Base-by-base conservation (phyloP, 2,113 vertebrate species). In the Hyaena hyaena region DNA sequence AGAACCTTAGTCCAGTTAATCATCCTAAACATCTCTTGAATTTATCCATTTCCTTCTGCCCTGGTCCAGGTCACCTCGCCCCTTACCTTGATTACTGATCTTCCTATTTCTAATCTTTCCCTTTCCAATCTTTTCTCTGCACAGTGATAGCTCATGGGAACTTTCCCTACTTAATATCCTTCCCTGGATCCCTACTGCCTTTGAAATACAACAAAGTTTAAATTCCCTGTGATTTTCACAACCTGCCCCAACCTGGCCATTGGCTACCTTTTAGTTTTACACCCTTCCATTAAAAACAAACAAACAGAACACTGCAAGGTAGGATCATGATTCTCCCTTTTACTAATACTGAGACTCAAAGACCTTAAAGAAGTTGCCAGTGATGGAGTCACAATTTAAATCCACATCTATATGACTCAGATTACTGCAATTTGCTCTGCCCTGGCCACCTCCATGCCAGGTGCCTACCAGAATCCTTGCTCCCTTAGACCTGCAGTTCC, bases 121-220 rank as follows among this genome's bases (percentile, higher is more conserved):
- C 68, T 95, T 86, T 81, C 15, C 21, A 73, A 1, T 17, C 39
- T 43, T 84, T 80, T 88, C 71, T 97, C 80, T 65, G 23, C 23
- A n/a, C 26, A 39, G 53, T 88, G 71, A 88, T 68, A 85, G 43
- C 76, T 53, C 26, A 63, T 53, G 50, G 69, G 10, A 53, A 48
- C 26, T 55, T 92, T 86, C n/a, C 24, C n/a, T 65, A 39, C 19
- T 76, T 92, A 53, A 87, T 53, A 50, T 55, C 31, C 63, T 82
- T 26, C 35, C 53, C 39, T 92, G 69, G 63, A 48, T 89, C 48
- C 26, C 55, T 33, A n/a, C 10, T 74, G 48, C 65, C 58, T 90
- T 88, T 83, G 23, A 92, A 90, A 96, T 88, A 85, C 5, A 88
- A 76, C 23, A n/a, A 35, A 83, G 43, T 90, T 7, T 71, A 92